Evolutionary conservation across 2,888 invertebrate species (phyloP).

Genomic region (Drosophila mulleri): DNA sequence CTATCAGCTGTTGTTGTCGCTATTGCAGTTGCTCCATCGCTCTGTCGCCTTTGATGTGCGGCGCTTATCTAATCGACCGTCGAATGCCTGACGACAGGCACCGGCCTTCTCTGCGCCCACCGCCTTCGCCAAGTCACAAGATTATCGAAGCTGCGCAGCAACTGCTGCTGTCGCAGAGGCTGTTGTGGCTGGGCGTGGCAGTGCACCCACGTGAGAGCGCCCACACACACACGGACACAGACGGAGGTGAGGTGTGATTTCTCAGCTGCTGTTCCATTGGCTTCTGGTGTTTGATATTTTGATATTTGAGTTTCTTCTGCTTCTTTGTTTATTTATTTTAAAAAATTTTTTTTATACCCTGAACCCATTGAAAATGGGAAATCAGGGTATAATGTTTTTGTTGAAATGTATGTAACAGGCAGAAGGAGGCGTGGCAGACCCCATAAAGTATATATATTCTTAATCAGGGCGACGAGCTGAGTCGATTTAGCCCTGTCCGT

Average conservation of each 20-base stretch:
- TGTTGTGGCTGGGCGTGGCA: conserved; percentile 12
- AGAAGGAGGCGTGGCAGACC: too few relatives aligned
- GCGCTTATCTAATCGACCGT: conserved; percentile 63
- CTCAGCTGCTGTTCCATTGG: conserved; percentile 29
- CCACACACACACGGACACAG: neutral
- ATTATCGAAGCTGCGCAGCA: conserved; percentile 68
- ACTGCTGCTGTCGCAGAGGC: conserved; percentile 6
- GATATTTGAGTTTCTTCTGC: conserved; percentile 9
- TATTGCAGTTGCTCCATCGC: conserved; percentile 29
- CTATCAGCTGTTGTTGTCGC: conserved; percentile 1
- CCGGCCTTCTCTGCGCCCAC: neutral
- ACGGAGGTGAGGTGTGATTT: conserved; percentile 8
- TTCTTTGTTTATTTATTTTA: too few relatives aligned
- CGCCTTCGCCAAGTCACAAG: conserved; percentile 22
- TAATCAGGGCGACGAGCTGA: too few relatives aligned
- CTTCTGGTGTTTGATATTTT: conserved; percentile 46
- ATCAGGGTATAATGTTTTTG: too few relatives aligned
- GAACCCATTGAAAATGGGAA: too few relatives aligned
- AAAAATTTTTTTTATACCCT: too few relatives aligned
- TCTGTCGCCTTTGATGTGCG: conserved; percentile 56
- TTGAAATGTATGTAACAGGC: too few relatives aligned
- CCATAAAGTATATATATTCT: too few relatives aligned
- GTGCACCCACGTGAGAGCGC: conserved; percentile 1
- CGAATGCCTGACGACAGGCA: conserved; percentile 32
- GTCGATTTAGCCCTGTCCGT: too few relatives aligned